Evolutionary conservation across 2,113 vertebrate genomes (phyloP).

Genomic region (Suricata suricatta): DNA sequence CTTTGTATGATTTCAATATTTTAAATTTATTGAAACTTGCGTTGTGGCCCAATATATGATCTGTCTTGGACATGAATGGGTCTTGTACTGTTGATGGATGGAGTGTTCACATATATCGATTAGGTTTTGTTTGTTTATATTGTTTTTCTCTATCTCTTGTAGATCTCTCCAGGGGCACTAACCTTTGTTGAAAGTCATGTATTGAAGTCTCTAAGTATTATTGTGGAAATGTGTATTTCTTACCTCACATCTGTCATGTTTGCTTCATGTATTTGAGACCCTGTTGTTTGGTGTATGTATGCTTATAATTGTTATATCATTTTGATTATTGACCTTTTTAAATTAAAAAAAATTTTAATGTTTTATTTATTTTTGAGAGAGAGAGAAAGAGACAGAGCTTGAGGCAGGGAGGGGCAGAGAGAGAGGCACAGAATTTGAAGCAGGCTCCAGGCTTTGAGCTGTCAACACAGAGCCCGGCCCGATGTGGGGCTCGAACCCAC

Average conservation of each 20-base stretch:
- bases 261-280: background rate
- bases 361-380: too few species aligned
- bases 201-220: background rate
- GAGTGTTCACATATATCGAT: background rate
- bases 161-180: background rate
- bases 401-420: too few species aligned
- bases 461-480: too few species aligned
- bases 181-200: background rate
- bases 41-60: background rate
- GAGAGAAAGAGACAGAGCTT: too few species aligned
- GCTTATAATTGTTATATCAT: background rate
- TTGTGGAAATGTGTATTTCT: background rate
- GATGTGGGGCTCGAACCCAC: too few species aligned
- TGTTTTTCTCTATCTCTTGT: background rate
- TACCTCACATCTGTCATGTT: background rate
- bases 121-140: background rate
- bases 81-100: background rate
- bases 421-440: too few species aligned
- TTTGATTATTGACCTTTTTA: background rate
- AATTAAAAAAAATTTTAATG: too few species aligned
- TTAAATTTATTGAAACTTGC: background rate
- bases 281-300: background rate
- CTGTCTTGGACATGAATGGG: background rate
- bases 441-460: too few species aligned
- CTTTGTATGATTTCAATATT: background rate